These are phyloP conservation scores for Drosophila atroscutellata DNA, from an alignment of 2,888 invertebrate species.

Conservation along the genomic window DNA sequence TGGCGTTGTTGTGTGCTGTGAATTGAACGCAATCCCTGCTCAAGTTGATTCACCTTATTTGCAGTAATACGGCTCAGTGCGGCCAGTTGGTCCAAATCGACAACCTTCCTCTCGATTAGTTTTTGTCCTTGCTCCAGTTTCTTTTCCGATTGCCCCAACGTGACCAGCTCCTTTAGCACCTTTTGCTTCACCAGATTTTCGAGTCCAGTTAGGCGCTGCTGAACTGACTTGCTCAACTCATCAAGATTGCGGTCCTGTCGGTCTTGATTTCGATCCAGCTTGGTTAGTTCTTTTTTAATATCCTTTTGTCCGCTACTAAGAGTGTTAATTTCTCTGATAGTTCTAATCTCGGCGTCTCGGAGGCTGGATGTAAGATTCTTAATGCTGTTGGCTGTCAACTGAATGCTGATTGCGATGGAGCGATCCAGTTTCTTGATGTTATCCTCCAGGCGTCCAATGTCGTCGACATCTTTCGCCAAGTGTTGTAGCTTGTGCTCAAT, in stretches of 20 bases:
- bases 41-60: conserved; percentile 52
- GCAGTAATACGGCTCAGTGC: conserved; percentile 38
- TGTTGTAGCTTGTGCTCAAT: conserved; percentile 57
- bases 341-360: conserved; percentile 21
- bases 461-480: conserved; percentile 35
- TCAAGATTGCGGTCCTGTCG: conserved; percentile 40
- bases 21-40: conserved; percentile 44
- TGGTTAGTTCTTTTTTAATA: conserved; percentile 34
- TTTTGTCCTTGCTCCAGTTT: conserved; percentile 48
- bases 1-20: conserved; percentile 52
- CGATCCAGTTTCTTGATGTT: conserved; percentile 33
- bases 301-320: conserved; percentile 32
- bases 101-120: conserved; percentile 47
- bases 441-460: conserved; percentile 40
- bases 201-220: conserved; percentile 30
- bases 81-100: conserved; percentile 40
- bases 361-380: conserved; percentile 39
- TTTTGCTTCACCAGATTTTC: conserved; percentile 47
- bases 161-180: conserved; percentile 38
- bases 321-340: neutral
- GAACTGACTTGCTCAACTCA: conserved; percentile 27
- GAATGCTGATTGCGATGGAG: conserved; percentile 13
- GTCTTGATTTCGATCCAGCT: conserved; percentile 51
- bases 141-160: conserved; percentile 31
- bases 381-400: conserved; percentile 22